Base-by-base conservation (phyloP, 2,888 invertebrate genomes). In the Frankliniella intonsa region DNA sequence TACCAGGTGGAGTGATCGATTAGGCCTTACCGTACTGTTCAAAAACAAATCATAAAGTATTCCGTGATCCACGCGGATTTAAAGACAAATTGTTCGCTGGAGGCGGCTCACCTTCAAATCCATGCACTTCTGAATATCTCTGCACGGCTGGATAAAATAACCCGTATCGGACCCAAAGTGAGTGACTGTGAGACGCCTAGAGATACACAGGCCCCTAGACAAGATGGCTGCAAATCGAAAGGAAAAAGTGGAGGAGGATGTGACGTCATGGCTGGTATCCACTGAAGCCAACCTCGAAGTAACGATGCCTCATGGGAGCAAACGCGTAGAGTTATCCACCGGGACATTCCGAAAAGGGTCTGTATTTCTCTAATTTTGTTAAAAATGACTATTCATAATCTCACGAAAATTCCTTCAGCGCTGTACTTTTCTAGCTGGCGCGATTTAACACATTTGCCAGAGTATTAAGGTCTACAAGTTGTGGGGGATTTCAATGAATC, bases 161-260 rank as follows among this genome's bases (percentile, higher is more conserved):
- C 69, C 69, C 69, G 69, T 76, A 76, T 76, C 12, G 0, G 69
- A 76, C 69, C 25, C 69, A 76, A 76, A 25, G 69, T 55, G 25
- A 76, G 69, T 76, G 22, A 76, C 69, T 76, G 69, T 12, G 69
- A 76, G 69, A 76, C 69, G 69, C 69, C 69, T 76, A 76, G 69
- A 76, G 25, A 76, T 76, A 76, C 69, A 76, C 69, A 76, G 69
- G 69, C 69, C 38, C 25, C 69, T 76, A 76, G 69, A 76, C 69
- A 76, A 76, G 69, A 76, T 76, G 69, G 69, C 69, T 76, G 69
- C 69, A 76, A 76, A 76, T 76, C 69, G 69, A 76, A 76, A 25
- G 69, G 69, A 76, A 76, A 76, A 76, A 76, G 69, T 76, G 69
- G 69, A 76, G 69, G 69, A 76, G 69, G 69, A 76, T 76, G 69